Conservation (phyloP, 2,113 vertebrate genomes). For the Paradisaea rubra region DNA sequence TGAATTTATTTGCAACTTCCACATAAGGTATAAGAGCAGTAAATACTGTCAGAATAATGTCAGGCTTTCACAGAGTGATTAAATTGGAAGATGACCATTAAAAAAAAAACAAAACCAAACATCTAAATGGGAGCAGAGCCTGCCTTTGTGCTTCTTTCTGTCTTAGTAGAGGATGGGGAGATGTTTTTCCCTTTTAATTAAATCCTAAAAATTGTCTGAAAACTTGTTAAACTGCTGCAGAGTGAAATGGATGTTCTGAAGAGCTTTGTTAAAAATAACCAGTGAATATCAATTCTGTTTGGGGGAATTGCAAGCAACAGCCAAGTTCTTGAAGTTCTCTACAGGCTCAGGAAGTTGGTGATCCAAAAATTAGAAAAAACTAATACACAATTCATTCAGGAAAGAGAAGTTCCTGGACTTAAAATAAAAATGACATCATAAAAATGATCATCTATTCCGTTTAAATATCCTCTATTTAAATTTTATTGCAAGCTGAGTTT, state of each 20-base stretch:
- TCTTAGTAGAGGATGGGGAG: not conserved
- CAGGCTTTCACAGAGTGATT: not conserved
- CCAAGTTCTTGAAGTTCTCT: not conserved
- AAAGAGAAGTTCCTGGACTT: not conserved
- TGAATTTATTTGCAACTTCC: not conserved
- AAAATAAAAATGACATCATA: not conserved
- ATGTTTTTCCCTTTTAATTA: not conserved
- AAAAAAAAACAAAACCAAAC: not conserved
- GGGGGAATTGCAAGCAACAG: not conserved
- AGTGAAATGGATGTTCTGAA: not conserved
- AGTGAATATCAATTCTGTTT: not conserved
- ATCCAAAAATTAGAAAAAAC: not conserved
- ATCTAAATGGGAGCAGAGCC: not conserved
- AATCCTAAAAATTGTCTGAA: not conserved
- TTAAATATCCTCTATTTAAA: not conserved
- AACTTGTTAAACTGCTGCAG: not conserved
- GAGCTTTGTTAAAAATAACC: not conserved
- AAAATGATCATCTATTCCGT: not conserved
- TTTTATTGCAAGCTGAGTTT: not conserved
- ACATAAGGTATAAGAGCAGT: not conserved
- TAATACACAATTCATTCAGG: not conserved
- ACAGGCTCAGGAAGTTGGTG: not conserved
- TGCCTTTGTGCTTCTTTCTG: not conserved
- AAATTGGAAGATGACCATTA: not conserved
- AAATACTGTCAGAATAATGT: not conserved